Evolutionary conservation across 2,888 invertebrate genomes (phyloP).

Genomic region (Acholoe squamosa): DNA sequence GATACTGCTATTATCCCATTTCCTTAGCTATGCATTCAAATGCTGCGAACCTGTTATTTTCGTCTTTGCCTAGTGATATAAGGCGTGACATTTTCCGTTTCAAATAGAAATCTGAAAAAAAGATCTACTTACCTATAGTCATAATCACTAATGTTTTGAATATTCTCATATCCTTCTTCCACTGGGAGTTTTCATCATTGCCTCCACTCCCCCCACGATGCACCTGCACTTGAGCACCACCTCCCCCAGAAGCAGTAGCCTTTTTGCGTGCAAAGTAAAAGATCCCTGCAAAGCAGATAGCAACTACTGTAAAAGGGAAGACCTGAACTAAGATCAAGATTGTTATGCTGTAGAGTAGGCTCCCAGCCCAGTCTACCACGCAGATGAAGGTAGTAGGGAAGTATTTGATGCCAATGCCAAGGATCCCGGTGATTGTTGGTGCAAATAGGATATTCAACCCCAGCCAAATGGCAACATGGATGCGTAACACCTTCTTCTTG

Average conservation of each 20-base stretch:
- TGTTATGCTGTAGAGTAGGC: neutral
- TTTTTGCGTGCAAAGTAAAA: constrained; percentile 22
- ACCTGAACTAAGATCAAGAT: constrained; percentile 21
- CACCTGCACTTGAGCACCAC: neutral
- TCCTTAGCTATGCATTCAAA: too few species aligned
- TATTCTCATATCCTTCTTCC: constrained; percentile 25
- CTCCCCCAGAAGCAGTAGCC: neutral
- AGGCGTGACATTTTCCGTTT: too few species aligned
- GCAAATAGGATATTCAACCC: neutral
- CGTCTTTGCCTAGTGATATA: too few species aligned
- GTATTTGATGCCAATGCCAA: neutral
- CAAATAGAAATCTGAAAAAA: too few species aligned
- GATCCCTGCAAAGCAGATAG: neutral
- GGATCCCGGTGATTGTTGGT: constrained; percentile 1
- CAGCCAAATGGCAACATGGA: neutral
- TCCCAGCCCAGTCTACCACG: constrained; percentile 28
- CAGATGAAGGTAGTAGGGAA: constrained; percentile 25
- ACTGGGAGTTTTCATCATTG: neutral
- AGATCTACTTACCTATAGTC: constrained; percentile 45
- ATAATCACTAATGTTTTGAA: constrained; percentile 42
- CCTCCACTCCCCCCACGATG: neutral
- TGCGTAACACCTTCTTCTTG: neutral
- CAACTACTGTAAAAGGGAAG: neutral
- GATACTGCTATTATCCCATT: too few species aligned
- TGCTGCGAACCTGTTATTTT: too few species aligned